Conservation (phyloP, 2,888 invertebrate species). For the Phlogophora meticulosa region DNA sequence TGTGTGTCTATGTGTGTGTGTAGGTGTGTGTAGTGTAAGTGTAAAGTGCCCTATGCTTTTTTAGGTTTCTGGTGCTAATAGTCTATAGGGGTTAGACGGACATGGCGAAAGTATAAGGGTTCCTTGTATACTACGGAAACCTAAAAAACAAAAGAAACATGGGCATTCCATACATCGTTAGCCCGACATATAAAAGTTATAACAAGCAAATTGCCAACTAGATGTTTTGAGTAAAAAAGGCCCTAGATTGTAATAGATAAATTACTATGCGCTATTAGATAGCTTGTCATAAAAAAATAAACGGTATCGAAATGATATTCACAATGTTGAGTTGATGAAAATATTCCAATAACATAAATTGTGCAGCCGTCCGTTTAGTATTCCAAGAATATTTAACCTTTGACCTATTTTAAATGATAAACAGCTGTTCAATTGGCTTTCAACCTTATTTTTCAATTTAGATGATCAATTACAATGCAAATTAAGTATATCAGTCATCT, state of each 20-base stretch:
- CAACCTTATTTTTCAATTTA: slow-evolving; percentile 63
- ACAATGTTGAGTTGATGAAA: slow-evolving; percentile 15
- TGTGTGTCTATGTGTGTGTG: too few species aligned
- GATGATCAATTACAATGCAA: slow-evolving; percentile 35
- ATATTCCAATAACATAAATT: slow-evolving; percentile 37
- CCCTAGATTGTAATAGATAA: background rate
- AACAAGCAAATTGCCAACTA: too few species aligned
- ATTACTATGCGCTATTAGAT: background rate
- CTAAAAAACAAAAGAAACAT: too few species aligned
- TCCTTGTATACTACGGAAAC: too few species aligned
- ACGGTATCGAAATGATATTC: background rate
- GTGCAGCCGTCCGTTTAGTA: slow-evolving; percentile 9
- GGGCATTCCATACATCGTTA: too few species aligned
- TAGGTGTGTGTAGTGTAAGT: too few species aligned
- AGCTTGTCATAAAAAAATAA: slow-evolving; percentile 1
- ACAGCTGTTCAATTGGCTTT: slow-evolving; percentile 45
- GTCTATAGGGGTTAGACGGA: too few species aligned
- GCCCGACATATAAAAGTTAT: too few species aligned
- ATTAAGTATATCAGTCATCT: too few species aligned
- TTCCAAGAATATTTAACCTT: slow-evolving; percentile 23
- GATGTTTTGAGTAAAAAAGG: background rate
- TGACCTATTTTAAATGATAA: slow-evolving; percentile 58
- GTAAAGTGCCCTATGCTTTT: too few species aligned
- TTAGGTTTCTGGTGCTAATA: too few species aligned
- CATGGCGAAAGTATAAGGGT: too few species aligned